These are phyloP conservation scores for Steromphala cineraria DNA, from an alignment of 2,888 invertebrate species.

Conservation along the genomic window DNA sequence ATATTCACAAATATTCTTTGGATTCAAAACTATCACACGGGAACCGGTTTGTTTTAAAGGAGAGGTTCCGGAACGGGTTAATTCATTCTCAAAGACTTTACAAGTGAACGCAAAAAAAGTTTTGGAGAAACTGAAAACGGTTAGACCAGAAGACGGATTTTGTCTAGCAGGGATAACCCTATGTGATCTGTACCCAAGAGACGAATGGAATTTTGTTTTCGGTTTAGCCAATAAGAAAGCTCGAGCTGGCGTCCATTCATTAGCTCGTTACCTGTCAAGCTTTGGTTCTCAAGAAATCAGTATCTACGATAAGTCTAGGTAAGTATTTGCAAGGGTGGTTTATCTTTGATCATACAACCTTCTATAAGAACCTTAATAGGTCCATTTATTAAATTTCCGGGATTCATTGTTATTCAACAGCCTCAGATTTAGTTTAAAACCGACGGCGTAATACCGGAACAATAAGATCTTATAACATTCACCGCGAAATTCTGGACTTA, in stretches of 20 bases:
- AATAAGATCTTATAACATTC: too few species aligned
- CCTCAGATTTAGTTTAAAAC: too few species aligned
- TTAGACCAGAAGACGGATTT: conserved; percentile 48
- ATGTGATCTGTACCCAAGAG: conserved; percentile 55
- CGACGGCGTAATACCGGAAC: too few species aligned
- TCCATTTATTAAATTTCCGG: too few species aligned
- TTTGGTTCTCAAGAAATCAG: conserved; percentile 43
- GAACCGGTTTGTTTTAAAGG: conserved; percentile 34
- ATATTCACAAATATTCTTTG: conserved; percentile 50
- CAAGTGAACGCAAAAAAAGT: conserved; percentile 48
- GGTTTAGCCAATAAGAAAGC: conserved; percentile 47
- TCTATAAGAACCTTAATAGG: too few species aligned
- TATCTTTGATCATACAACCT: too few species aligned
- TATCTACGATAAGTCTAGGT: conserved; percentile 42
- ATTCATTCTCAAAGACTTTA: conserved; percentile 35
- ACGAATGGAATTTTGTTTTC: conserved; percentile 60
- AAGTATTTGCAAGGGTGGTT: background rate
- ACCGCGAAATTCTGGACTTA: too few species aligned
- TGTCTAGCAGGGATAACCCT: conserved; percentile 57
- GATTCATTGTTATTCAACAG: too few species aligned
- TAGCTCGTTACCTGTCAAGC: conserved; percentile 53
- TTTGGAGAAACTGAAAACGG: conserved; percentile 33
- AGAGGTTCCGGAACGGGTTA: conserved; percentile 42
- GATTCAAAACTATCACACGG: conserved; percentile 40
- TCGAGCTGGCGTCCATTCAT: conserved; percentile 51